Conservation (phyloP, 2,888 invertebrate species). For the Drosophila macrothrix region DNA sequence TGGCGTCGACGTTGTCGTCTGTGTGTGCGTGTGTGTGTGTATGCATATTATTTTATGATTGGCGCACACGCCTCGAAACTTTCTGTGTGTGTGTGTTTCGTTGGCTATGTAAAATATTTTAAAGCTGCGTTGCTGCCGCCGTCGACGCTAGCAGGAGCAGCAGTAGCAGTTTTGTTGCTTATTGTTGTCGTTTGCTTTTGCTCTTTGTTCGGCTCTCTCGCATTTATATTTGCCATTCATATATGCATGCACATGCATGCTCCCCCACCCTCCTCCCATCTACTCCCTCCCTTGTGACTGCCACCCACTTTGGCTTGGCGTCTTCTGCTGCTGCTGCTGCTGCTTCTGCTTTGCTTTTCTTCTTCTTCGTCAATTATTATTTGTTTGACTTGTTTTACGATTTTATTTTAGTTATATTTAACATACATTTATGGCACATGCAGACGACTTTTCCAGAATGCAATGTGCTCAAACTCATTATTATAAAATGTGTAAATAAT, state of each 20-base stretch:
- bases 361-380: conserved; percentile 23
- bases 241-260: conserved; percentile 76
- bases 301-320: conserved; percentile 53
- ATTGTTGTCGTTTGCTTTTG: conserved; percentile 45
- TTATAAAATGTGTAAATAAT: not conserved
- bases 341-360: conserved; percentile 10
- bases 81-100: conserved; percentile 21
- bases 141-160: conserved; percentile 52
- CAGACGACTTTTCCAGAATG: not conserved
- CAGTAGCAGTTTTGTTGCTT: conserved; percentile 11
- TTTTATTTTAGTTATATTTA: conserved; percentile 45
- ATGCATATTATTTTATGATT: conserved; percentile 81
- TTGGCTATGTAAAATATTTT: conserved; percentile 78
- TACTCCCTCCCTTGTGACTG: conserved; percentile 12
- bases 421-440: not conserved
- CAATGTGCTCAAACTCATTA: conserved; percentile 5
- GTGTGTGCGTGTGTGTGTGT: conserved; percentile 29
- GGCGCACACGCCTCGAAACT: conserved; percentile 71
- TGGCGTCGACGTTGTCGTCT: conserved; percentile 61
- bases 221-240: conserved; percentile 80
- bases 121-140: conserved; percentile 72
- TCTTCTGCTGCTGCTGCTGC: not conserved
- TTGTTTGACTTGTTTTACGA: conserved; percentile 57
- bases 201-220: conserved; percentile 50
- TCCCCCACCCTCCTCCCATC: not conserved